Conservation (phyloP, 2,113 vertebrate species). For the Heterochromis multidens region DNA sequence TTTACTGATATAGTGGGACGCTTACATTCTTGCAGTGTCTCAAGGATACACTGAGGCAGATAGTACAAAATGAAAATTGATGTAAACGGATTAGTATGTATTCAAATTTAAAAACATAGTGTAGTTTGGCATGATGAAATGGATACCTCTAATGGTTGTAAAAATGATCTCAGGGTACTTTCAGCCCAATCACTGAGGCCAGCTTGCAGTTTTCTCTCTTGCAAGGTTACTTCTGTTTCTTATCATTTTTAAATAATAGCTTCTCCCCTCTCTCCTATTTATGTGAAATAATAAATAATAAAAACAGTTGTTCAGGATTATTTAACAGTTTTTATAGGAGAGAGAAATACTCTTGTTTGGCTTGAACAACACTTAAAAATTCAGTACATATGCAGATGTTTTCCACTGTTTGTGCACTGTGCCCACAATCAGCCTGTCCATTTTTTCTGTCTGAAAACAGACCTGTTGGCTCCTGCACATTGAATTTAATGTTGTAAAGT, state of each 20-base stretch:
- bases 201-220: not conserved
- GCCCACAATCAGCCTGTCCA: not conserved
- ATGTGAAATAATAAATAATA: not conserved
- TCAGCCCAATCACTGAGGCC: not conserved
- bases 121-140: not conserved
- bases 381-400: not conserved
- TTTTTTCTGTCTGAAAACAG: not conserved
- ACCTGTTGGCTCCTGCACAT: not conserved
- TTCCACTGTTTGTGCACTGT: not conserved
- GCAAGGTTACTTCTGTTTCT: not conserved
- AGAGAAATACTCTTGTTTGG: not conserved
- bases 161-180: not conserved
- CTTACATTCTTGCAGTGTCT: conserved; percentile 31
- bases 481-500: not conserved
- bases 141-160: not conserved
- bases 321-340: not conserved
- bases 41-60: not conserved
- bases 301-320: not conserved
- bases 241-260: not conserved
- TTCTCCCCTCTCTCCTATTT: not conserved
- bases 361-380: not conserved
- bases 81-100: not conserved
- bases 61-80: not conserved
- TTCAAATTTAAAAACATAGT: not conserved
- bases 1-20: conserved; percentile 28